phyloP scores from a whole-genome alignment of 2,888 invertebrate genomes.

The Syrista parreyssii region DNA sequence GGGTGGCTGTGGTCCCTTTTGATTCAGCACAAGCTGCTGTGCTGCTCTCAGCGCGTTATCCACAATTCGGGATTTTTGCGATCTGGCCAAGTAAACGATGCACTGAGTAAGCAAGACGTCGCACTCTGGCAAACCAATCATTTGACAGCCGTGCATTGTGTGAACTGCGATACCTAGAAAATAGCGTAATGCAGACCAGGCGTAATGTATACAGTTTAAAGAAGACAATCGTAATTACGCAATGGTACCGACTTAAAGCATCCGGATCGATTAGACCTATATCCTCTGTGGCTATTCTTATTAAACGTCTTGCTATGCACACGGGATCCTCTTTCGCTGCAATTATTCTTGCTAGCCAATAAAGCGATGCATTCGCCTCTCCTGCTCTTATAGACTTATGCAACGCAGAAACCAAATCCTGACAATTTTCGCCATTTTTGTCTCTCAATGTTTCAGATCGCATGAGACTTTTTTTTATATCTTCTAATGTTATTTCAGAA shows the following conservation, averaged over 20 bases:
- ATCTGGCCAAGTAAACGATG: conserved; percentile 78
- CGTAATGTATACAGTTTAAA: not conserved
- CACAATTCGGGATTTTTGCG: conserved; percentile 72
- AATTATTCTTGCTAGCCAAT: conserved; percentile 50
- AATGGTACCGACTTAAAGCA: conserved; percentile 36
- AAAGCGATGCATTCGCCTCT: conserved; percentile 39
- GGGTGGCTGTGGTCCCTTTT: conserved; percentile 74
- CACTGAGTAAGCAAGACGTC: conserved; percentile 81
- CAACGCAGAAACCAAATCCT: conserved; percentile 45
- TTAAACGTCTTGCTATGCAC: conserved; percentile 43
- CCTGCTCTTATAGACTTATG: conserved; percentile 44
- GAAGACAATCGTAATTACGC: not conserved
- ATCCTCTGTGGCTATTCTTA: conserved; percentile 47
- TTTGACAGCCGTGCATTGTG: conserved; percentile 80
- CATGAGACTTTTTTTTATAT: conserved; percentile 38
- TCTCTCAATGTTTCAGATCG: conserved; percentile 26
- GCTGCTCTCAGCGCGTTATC: conserved; percentile 67
- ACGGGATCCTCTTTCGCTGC: conserved; percentile 49
- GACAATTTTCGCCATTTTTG: conserved; percentile 31
- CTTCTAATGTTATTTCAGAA: conserved; percentile 49
- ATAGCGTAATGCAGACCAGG: not conserved
- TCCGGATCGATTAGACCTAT: conserved; percentile 40
- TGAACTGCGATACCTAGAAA: conserved; percentile 75
- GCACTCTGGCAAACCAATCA: conserved; percentile 83
- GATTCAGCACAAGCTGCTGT: conserved; percentile 28